Evolutionary conservation across 2,113 vertebrate species (phyloP), one percentile per base, ranked within the genome.

Genomic region (Rhea pennata): DNA sequence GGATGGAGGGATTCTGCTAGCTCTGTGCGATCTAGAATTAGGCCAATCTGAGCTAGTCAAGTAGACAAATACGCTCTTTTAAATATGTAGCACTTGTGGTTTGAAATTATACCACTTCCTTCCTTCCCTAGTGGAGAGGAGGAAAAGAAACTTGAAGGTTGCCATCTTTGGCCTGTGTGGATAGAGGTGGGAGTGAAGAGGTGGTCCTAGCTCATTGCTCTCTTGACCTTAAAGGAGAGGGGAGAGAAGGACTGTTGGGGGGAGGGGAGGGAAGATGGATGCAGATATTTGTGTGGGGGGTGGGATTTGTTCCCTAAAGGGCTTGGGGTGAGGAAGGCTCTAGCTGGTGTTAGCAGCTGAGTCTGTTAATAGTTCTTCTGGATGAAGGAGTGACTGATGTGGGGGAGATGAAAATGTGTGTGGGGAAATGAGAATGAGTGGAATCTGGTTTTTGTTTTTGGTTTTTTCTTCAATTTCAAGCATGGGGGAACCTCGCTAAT

Each of bases 401-500:
- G 95, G 94, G 96, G 66, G 81, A 86, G 82, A 88, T 82, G 81
- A 74, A 92, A 87, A 80, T 97, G 89, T 85, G 87, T 85, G 84
- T 1, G 94, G 75, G 91, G 95, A 93, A 54, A 91, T 94, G 95
- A 96, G 87, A 95, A 69, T 93, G 92, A 97, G 93, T 97, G 88
- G 92, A 97, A 87, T 96, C 50, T 84, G 93, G 72, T 97, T 97
- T 96, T 58, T 31, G 62, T 13, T 23, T 59, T 59, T 59, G 56
- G 19, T 59, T 64, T 65, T 65, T 58, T 58, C 36, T 93, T 97
- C 93, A 93, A 72, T 96, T 87, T 95, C 58, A 97, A 90, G 91
- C 92, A 96, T 85, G 92, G 97, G 96, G 97, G 97, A 97, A 97
- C 97, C 97, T 97, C 97, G 97, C 97, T 97, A 97, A 97, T 97